A percentile compares a stretch with the other conserved stretches of the same genome.
Conservation (phyloP, 2,113 vertebrate genomes). For the Colaptes auratus region DNA sequence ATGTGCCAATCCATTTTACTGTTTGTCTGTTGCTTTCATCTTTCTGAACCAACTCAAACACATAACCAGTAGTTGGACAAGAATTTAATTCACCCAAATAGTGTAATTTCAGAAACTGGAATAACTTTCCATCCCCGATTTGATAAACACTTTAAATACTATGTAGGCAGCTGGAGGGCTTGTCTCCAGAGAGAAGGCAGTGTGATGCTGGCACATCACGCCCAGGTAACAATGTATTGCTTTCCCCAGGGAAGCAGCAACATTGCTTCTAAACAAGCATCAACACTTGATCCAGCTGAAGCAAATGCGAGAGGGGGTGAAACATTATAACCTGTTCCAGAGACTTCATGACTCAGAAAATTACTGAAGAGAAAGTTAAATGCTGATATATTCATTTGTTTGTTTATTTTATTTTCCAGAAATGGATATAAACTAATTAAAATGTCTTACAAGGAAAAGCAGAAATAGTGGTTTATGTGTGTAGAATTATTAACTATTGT, state of each 20-base stretch:
- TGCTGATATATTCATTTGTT: not conserved
- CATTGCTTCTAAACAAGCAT: not conserved
- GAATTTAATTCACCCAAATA: not conserved
- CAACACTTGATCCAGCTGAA: not conserved
- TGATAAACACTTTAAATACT: not conserved
- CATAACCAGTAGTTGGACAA: not conserved
- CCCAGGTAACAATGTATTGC: not conserved
- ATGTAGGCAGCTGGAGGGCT: not conserved
- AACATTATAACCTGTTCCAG: not conserved
- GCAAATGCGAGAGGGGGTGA: constrained; percentile 1
- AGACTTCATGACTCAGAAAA: constrained; percentile 12
- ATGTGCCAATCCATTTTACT: not conserved
- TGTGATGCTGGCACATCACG: not conserved
- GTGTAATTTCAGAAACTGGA: not conserved
- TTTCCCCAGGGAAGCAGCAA: not conserved
- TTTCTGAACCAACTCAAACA: not conserved
- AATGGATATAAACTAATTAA: constrained; percentile 1
- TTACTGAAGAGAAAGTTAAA: constrained; percentile 9
- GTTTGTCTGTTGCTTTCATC: not conserved
- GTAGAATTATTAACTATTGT: constrained; percentile 1
- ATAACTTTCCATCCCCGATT: not conserved
- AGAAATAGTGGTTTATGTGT: not conserved
- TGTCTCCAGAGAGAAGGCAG: not conserved
- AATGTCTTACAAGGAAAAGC: not conserved
- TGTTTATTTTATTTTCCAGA: not conserved